Percentiles rank a stretch among this genome's conserved stretches.
Evolutionary conservation across 2,888 invertebrate species (phyloP).

Genomic region (Drosophila koepferae): DNA sequence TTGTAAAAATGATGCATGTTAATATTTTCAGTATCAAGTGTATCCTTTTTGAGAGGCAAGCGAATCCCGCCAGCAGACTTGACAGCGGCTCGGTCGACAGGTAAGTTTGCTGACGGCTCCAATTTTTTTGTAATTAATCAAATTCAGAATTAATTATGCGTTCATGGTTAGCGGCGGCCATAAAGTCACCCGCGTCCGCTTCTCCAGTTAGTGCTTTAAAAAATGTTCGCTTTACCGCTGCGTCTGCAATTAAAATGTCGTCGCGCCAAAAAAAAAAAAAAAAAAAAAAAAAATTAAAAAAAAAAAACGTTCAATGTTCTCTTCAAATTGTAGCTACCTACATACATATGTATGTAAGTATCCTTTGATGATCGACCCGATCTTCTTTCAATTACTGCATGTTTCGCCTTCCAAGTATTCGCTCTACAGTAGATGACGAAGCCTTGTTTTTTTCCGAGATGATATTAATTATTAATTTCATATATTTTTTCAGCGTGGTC

Average conservation of each 20-base stretch:
- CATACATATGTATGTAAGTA: constrained; percentile 3
- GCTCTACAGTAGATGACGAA: constrained; percentile 7
- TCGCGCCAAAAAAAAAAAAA: constrained; percentile 30
- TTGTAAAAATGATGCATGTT: constrained; percentile 3
- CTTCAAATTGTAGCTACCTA: constrained; percentile 10
- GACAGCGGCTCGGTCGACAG: neutral
- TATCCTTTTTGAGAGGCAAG: neutral
- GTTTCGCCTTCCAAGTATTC: constrained; percentile 21
- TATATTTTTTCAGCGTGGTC: constrained; percentile 46
- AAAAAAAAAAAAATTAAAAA: constrained; percentile 9
- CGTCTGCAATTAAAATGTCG: constrained; percentile 66
- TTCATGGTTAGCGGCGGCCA: constrained; percentile 22
- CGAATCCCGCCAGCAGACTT: neutral
- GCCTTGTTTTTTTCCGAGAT: constrained; percentile 22
- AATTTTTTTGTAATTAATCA: constrained; percentile 69
- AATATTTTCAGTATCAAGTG: constrained; percentile 1
- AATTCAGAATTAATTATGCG: constrained; percentile 74
- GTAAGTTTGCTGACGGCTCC: constrained; percentile 15
- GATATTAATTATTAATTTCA: constrained; percentile 71
- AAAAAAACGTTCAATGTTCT: constrained; percentile 8
- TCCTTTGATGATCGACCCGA: constrained; percentile 23
- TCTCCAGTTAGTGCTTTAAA: constrained; percentile 2
- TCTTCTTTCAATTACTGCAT: constrained; percentile 56
- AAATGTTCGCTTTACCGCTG: constrained; percentile 14
- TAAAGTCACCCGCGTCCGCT: constrained; percentile 18